Evolutionary conservation across 2,113 vertebrate species (phyloP).

Genomic region (Aix galericulata): DNA sequence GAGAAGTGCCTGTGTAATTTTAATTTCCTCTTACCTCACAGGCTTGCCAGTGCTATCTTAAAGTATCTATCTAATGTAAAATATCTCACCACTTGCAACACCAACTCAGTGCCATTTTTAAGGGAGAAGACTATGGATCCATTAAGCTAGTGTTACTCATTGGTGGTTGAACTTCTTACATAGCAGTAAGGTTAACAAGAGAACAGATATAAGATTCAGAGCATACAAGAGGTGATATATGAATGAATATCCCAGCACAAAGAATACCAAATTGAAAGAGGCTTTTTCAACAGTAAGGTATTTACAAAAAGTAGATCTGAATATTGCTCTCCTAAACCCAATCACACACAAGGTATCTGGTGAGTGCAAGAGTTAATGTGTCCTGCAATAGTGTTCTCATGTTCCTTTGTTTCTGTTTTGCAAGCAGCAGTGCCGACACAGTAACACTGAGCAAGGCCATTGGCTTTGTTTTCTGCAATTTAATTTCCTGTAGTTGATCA

Average conservation of each 20-base stretch:
- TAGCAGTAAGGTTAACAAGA: no score
- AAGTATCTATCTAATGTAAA: background rate
- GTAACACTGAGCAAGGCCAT: background rate
- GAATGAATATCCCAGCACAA: background rate
- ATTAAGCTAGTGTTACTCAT: background rate
- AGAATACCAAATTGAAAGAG: background rate
- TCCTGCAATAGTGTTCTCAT: background rate
- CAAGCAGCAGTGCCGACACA: background rate
- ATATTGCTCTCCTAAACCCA: background rate
- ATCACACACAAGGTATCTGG: background rate
- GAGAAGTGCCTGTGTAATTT: background rate
- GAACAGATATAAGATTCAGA: background rate
- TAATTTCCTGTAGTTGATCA: slow-evolving; percentile 40
- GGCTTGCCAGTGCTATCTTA: background rate
- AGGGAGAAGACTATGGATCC: background rate
- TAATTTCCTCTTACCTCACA: background rate
- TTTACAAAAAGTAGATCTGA: background rate
- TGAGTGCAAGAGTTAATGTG: background rate
- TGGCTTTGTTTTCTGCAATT: slow-evolving; percentile 12
- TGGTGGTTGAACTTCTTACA: background rate
- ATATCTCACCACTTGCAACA: background rate
- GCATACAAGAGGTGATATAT: background rate
- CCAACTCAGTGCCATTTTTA: background rate
- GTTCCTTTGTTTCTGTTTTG: slow-evolving; percentile 16
- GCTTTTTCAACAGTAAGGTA: background rate